Conservation (phyloP, 1,140 invertebrate species). For the Caenorhabditis briggsae region DNA sequence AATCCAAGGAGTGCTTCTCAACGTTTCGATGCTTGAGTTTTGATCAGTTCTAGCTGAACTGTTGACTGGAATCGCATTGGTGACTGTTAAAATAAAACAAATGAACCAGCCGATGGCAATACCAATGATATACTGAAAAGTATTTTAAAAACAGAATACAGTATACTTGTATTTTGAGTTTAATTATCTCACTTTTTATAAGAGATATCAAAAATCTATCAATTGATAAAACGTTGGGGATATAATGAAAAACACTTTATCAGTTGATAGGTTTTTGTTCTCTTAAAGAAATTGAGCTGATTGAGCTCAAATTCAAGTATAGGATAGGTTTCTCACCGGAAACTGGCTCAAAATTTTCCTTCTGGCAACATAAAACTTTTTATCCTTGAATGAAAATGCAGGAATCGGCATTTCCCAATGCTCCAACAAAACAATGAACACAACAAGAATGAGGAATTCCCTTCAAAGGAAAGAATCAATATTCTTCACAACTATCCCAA, state of each 20-base stretch:
- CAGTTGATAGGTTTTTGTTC: no score
- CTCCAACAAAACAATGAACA: constrained; percentile 49
- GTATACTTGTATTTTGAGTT: no score
- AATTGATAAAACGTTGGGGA: no score
- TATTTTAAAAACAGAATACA: background rate
- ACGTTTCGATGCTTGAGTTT: constrained; percentile 67
- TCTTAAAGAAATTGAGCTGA: no score
- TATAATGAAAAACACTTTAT: no score
- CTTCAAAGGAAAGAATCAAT: background rate
- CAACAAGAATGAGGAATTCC: constrained; percentile 46
- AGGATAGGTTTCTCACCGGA: constrained; percentile 62
- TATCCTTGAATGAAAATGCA: background rate
- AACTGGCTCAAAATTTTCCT: constrained; percentile 73
- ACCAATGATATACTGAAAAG: constrained; percentile 73
- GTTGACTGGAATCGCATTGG: constrained; percentile 67
- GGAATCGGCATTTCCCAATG: constrained; percentile 56
- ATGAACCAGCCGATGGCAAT: constrained; percentile 72
- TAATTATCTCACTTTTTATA: no score
- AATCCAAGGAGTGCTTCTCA: constrained; percentile 71
- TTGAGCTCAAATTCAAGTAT: no score
- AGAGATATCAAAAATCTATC: no score
- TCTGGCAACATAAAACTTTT: background rate
- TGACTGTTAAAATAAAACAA: constrained; percentile 71
- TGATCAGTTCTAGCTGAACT: constrained; percentile 73
- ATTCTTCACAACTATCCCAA: background rate